phyloP scores from a whole-genome alignment of 2,797 vertebrate genomes.

The Scyliorhinus canicula region DNA sequence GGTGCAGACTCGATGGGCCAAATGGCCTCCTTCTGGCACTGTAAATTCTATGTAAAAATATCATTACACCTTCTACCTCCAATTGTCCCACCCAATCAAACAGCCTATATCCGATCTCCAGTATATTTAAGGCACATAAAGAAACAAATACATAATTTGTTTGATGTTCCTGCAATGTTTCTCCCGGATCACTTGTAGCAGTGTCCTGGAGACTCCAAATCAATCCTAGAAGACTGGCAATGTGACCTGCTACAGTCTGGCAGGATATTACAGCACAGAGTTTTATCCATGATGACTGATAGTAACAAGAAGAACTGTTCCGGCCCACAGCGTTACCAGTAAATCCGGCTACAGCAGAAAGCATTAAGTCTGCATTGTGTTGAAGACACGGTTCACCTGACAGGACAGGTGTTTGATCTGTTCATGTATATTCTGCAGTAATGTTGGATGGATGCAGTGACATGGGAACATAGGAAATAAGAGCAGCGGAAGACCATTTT shows the following conservation, averaged over 20 bases:
- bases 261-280: background rate
- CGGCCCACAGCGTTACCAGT: background rate
- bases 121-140: too few species aligned
- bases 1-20: too few species aligned
- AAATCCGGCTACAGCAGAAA: background rate
- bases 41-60: too few species aligned
- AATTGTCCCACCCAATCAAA: too few species aligned
- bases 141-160: background rate
- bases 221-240: background rate
- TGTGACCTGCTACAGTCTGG: background rate
- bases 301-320: background rate
- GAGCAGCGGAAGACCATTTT: too few species aligned
- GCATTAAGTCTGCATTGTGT: background rate
- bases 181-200: background rate
- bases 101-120: too few species aligned
- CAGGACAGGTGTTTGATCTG: background rate
- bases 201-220: background rate
- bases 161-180: background rate
- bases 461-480: too few species aligned
- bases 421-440: background rate
- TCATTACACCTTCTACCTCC: too few species aligned
- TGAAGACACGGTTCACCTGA: background rate
- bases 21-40: too few species aligned
- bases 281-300: background rate
- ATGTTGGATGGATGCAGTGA: background rate